These are phyloP conservation scores for Hippocampus comes DNA, from an alignment of 2,113 vertebrate genomes.

Conservation along the genomic window DNA sequence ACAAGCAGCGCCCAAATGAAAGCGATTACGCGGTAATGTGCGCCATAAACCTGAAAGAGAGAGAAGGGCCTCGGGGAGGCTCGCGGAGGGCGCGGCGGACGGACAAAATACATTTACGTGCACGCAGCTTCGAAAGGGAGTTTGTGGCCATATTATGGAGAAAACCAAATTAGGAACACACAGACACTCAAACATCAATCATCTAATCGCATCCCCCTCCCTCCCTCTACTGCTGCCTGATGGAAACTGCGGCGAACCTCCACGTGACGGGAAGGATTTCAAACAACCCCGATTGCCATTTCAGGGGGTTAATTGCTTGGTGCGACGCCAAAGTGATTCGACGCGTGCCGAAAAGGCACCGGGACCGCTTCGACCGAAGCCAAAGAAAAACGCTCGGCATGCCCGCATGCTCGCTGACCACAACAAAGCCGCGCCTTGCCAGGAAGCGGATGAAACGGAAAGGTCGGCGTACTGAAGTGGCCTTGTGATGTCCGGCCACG, in stretches of 20 bases:
- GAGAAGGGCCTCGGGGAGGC: conserved; percentile 48
- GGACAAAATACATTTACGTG: conserved; percentile 44
- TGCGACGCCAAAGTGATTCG: conserved; percentile 54
- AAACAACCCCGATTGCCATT: conserved; percentile 61
- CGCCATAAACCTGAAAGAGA: conserved; percentile 71
- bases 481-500: conserved; percentile 22
- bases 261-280: conserved; percentile 65
- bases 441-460: conserved; percentile 17
- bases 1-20: conserved; percentile 74
- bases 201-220: conserved; percentile 1
- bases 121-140: neutral
- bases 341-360: conserved; percentile 19
- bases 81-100: neutral
- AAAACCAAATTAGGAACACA: neutral
- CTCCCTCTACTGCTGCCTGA: conserved; percentile 30
- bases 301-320: conserved; percentile 70
- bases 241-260: conserved; percentile 48
- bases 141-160: neutral
- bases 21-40: conserved; percentile 78
- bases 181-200: conserved; percentile 1
- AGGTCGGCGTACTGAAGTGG: conserved; percentile 25
- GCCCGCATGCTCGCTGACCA: conserved; percentile 17
- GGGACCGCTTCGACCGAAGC: neutral
- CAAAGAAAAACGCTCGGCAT: neutral
- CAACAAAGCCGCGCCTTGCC: conserved; percentile 18